These are phyloP conservation scores for Plutomurus gul DNA, from an alignment of 1,140 invertebrate species.

Conservation along the genomic window DNA sequence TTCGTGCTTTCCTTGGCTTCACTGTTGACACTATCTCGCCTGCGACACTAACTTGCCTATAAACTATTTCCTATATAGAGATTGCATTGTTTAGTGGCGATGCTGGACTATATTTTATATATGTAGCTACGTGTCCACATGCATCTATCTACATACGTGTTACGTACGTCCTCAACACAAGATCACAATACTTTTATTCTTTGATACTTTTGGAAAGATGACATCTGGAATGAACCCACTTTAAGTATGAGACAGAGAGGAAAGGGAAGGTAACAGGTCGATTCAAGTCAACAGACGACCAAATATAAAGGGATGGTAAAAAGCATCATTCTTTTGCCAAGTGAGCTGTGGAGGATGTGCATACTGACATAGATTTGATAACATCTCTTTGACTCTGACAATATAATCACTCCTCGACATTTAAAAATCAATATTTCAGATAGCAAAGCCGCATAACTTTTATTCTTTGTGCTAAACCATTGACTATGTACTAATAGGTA, in stretches of 20 bases:
- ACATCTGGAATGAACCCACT: conserved; percentile 15
- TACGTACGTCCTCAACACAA: too few relatives aligned
- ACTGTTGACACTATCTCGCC: too few relatives aligned
- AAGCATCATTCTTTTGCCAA: background rate
- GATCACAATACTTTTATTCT: too few relatives aligned
- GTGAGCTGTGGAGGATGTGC: background rate
- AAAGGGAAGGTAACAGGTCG: background rate
- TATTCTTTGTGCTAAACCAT: background rate
- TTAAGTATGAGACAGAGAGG: background rate
- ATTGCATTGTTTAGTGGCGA: too few relatives aligned
- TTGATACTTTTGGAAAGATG: background rate
- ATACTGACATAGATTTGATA: background rate
- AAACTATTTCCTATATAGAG: too few relatives aligned
- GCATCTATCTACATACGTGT: too few relatives aligned
- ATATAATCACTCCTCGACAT: conserved; percentile 27
- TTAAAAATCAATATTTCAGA: conserved; percentile 33
- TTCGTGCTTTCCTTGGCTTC: conserved; percentile 10
- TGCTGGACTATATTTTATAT: too few relatives aligned
- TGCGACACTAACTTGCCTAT: too few relatives aligned
- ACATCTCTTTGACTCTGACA: background rate
- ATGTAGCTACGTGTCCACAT: too few relatives aligned
- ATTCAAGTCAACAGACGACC: background rate
- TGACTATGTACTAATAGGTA: too few relatives aligned
- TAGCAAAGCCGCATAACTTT: background rate
- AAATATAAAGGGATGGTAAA: background rate